These are phyloP conservation scores for Strix uralensis DNA, from an alignment of 2,113 vertebrate genomes.

Conservation along the genomic window DNA sequence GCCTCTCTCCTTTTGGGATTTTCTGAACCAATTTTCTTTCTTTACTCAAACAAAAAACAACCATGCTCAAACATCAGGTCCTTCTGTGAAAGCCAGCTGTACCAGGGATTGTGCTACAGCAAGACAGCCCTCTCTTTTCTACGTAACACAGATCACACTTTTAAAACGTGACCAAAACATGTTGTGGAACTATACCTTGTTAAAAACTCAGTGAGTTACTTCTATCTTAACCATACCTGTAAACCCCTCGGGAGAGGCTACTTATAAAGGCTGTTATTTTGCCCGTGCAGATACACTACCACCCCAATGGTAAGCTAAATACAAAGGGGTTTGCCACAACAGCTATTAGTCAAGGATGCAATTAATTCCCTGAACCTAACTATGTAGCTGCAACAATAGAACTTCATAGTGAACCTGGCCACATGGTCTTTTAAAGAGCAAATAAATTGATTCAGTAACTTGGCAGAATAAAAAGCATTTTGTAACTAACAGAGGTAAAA, in stretches of 20 bases:
- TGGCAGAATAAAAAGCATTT: background rate
- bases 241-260: background rate
- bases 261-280: background rate
- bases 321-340: background rate
- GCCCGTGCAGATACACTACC: background rate
- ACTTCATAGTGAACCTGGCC: background rate
- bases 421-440: background rate
- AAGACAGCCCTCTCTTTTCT: background rate
- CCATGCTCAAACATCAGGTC: background rate
- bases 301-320: background rate
- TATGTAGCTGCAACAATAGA: background rate
- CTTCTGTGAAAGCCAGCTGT: background rate
- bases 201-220: background rate
- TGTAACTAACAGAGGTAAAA: background rate
- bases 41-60: background rate
- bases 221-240: background rate
- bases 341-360: background rate
- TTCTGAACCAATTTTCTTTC: background rate
- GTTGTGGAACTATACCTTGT: background rate
- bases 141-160: accelerated
- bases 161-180: background rate
- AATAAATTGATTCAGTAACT: background rate
- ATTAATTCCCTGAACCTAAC: background rate
- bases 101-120: background rate
- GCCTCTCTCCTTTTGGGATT: background rate